Evolutionary conservation across 2,888 invertebrate species (phyloP), one percentile per base, ranked within the genome.

Genomic region (Cotesia congregata): DNA sequence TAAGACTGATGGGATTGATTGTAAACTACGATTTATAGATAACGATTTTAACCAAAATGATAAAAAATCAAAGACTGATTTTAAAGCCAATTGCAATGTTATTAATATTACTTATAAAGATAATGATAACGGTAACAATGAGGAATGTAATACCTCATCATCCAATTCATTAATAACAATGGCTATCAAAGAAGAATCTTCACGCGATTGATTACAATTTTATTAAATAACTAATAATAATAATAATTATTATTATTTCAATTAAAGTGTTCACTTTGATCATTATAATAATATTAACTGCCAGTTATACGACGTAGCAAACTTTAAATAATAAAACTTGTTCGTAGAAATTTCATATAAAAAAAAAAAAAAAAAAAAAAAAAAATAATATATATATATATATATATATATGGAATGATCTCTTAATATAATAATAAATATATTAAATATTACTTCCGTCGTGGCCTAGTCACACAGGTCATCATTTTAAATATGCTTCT

Each of bases 1-100:
- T 82, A 89, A 89, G 89, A 88, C 89, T 89, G 88, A 85, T 80
- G 87, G 86, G 82, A 30, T 30, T 30, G 86, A 86, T 81, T 83
- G 85, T 85, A 86, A 73, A 81, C 84, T 87, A 81, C 83, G 83
- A 82, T 88, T 87, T 74, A 82, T 83, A 69, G 83, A 84, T 78
- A 85, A 87, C 75, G 83, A 85, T 82, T 87, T 86, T 79, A 85
- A 84, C 70, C 50, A 50, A 12, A 50, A 50, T 50, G 12, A 50
- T 50, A 50, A 80, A 85, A 88, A 88, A 83, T 86, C 88, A 83
- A 88, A 89, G 89, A 89, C 89, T 89, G 89, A 89, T 82, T 88
- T 87, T 80, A 87, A 89, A 85, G 86, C 87, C 86, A 89, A 89
- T 84, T 85, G 83, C 85, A 88, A 83, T 77, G 81, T 83, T 50